Percentiles rank a stretch among this genome's conserved stretches.
These are phyloP conservation scores for Leptopilina drosophilae DNA, from an alignment of 2,888 invertebrate genomes.

Conservation along the genomic window DNA sequence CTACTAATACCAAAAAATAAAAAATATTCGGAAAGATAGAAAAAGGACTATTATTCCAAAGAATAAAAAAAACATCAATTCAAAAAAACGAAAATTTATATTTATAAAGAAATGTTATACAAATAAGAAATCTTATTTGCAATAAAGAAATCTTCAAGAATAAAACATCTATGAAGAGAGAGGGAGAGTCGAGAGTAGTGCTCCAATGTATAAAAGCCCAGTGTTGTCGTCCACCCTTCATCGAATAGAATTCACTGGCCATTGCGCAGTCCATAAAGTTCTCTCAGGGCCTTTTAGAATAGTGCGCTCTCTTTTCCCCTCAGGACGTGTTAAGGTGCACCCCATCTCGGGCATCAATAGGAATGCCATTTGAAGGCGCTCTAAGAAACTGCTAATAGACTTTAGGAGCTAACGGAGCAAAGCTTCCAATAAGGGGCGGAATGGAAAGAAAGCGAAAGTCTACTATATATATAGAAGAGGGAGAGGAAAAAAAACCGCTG, in stretches of 20 bases:
- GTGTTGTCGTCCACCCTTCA: slow-evolving; percentile 47
- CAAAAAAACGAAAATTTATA: too few relatives aligned
- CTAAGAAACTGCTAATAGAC: slow-evolving; percentile 76
- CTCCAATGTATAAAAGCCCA: slow-evolving; percentile 56
- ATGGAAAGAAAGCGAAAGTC: slow-evolving; percentile 50
- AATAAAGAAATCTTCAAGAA: slow-evolving; percentile 67
- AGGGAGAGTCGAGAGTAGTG: slow-evolving; percentile 47
- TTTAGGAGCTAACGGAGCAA: slow-evolving; percentile 49
- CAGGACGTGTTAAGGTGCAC: slow-evolving; percentile 62
- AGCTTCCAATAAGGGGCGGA: slow-evolving; percentile 48
- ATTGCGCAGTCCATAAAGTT: slow-evolving; percentile 72
- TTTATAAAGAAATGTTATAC: slow-evolving; percentile 33
- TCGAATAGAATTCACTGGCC: slow-evolving; percentile 57
- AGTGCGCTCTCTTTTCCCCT: slow-evolving; percentile 63
- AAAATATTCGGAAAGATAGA: too few relatives aligned
- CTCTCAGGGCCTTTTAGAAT: slow-evolving; percentile 61
- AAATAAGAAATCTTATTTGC: slow-evolving; percentile 55
- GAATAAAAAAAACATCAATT: too few relatives aligned
- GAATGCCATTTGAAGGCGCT: slow-evolving; percentile 73
- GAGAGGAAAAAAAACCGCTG: slow-evolving; percentile 53
- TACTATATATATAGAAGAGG: neutral
- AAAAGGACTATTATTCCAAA: too few relatives aligned
- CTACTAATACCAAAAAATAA: too few relatives aligned
- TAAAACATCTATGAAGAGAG: slow-evolving; percentile 48
- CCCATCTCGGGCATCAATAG: slow-evolving; percentile 69